Conservation (phyloP, 2,797 vertebrate genomes). For the Sorex maritimensis region DNA sequence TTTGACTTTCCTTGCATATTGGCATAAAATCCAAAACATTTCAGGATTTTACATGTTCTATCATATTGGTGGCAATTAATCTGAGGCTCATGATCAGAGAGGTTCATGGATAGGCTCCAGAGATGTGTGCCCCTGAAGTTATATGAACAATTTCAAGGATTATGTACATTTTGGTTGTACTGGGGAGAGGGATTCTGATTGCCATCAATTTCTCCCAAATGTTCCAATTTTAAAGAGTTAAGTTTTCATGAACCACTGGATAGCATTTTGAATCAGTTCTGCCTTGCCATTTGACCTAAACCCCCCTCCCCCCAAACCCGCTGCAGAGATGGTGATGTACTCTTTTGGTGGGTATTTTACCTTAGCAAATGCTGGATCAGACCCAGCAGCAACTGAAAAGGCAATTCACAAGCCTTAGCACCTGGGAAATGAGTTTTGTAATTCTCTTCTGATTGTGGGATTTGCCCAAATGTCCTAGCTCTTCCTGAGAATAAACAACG, state of each 20-base stretch:
- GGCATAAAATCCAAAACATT: neutral
- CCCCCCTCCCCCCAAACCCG: neutral
- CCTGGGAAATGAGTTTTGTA: slow-evolving; percentile 22
- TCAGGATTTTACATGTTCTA: slow-evolving; percentile 36
- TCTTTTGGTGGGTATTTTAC: neutral
- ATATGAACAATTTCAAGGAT: neutral
- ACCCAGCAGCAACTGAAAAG: neutral
- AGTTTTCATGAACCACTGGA: neutral
- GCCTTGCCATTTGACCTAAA: neutral
- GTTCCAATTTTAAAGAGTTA: neutral
- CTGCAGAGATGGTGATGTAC: neutral
- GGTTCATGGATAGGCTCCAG: neutral
- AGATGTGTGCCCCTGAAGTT: neutral
- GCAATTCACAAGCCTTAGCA: neutral
- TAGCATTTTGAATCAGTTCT: neutral
- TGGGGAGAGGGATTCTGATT: neutral
- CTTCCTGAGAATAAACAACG: slow-evolving; percentile 80
- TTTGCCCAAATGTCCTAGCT: slow-evolving; percentile 51
- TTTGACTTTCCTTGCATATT: neutral
- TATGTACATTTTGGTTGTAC: neutral
- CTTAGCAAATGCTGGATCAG: neutral
- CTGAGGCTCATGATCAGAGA: neutral
- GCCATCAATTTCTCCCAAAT: neutral
- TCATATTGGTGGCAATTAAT: slow-evolving; percentile 20
- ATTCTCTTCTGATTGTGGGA: slow-evolving; percentile 40